phyloP scores from a whole-genome alignment of 2,113 vertebrate genomes.

The Osmerus eperlanus region DNA sequence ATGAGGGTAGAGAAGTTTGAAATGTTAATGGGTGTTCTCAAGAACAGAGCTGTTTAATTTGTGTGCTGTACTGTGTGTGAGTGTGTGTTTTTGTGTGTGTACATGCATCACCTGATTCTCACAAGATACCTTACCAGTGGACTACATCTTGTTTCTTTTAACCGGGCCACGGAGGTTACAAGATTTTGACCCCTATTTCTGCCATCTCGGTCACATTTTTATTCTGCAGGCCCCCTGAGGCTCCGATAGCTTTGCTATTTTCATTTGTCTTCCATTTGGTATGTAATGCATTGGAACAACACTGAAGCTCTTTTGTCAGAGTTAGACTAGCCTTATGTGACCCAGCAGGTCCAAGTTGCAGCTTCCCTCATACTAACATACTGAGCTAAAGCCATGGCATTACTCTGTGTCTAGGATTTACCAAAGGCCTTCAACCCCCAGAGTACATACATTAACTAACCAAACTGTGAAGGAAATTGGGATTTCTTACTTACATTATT shows the following conservation, averaged over 20 bases:
- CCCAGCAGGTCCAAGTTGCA: conserved; percentile 38
- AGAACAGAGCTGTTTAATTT: background rate
- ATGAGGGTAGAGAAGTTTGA: too few relatives aligned
- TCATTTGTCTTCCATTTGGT: conserved; percentile 14
- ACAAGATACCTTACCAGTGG: conserved; percentile 8
- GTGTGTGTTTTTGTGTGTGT: background rate
- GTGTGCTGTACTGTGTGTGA: background rate
- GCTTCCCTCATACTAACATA: conserved; percentile 13
- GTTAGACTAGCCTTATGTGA: background rate
- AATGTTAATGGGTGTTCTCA: too few relatives aligned
- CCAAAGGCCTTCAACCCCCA: background rate
- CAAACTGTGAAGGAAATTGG: background rate
- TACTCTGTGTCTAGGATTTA: conserved; percentile 23
- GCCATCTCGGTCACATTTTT: conserved; percentile 27
- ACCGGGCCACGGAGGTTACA: conserved; percentile 32
- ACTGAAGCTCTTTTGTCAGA: conserved; percentile 6
- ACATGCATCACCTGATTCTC: conserved; percentile 2
- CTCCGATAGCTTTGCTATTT: conserved; percentile 14
- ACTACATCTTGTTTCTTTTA: conserved; percentile 32
- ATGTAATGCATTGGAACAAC: conserved; percentile 21
- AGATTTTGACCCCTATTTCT: conserved; percentile 46
- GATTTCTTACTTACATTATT: background rate
- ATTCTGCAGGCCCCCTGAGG: conserved; percentile 12
- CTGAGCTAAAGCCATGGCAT: conserved; percentile 23
- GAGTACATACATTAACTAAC: background rate